Evolutionary conservation across 2,888 invertebrate species (phyloP).

Genomic region (Ethmia dodecea): DNA sequence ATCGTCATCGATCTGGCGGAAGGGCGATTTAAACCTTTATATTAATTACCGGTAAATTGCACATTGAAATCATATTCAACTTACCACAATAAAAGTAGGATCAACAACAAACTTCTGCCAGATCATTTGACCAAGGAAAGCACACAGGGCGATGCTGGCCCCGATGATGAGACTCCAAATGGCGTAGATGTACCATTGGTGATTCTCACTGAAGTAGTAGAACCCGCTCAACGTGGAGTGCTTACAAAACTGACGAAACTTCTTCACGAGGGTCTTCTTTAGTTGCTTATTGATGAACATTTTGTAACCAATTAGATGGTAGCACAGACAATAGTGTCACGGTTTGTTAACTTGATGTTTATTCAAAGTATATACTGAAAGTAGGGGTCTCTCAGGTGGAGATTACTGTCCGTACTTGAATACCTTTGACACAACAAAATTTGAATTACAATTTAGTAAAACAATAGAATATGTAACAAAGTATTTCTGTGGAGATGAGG

Average conservation of each 20-base stretch:
- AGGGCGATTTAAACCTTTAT: not conserved
- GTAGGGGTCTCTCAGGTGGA: too few species aligned
- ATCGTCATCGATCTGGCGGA: not conserved
- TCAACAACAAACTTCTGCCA: conserved; percentile 52
- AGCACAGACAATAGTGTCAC: too few species aligned
- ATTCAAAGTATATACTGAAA: too few species aligned
- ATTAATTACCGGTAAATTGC: not conserved
- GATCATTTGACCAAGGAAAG: conserved; percentile 53
- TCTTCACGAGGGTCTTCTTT: conserved; percentile 7
- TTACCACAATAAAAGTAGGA: conserved; percentile 62
- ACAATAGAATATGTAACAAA: too few species aligned
- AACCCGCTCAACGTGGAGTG: conserved; percentile 53
- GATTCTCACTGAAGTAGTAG: conserved; percentile 39
- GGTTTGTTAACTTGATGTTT: too few species aligned
- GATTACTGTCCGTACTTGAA: too few species aligned
- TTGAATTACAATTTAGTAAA: too few species aligned
- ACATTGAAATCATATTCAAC: conserved; percentile 14
- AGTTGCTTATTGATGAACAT: not conserved
- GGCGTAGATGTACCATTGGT: conserved; percentile 23
- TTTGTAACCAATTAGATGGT: too few species aligned
- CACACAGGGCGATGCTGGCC: conserved; percentile 38
- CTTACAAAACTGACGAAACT: conserved; percentile 37
- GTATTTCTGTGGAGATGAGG: too few species aligned
- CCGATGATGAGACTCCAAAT: conserved; percentile 41
- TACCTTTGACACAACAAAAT: too few species aligned